phyloP scores from a whole-genome alignment of 2,888 invertebrate genomes.

The Hypomecis punctinalis region DNA sequence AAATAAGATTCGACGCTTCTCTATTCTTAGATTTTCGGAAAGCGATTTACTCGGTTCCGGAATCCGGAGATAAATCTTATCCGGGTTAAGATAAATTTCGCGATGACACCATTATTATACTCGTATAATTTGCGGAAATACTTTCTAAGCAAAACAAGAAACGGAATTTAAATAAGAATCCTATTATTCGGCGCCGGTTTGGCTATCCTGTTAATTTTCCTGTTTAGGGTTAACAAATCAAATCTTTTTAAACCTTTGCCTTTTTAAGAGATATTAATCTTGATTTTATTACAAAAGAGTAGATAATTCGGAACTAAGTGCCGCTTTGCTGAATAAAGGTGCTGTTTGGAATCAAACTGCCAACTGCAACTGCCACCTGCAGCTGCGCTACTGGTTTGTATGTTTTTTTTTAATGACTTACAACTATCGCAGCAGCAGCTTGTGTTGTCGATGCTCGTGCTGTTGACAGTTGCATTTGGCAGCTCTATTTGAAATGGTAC shows the following conservation, averaged over 20 bases:
- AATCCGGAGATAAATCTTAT: slow-evolving; percentile 45
- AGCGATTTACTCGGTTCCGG: slow-evolving; percentile 42
- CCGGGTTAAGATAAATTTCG: slow-evolving; percentile 43
- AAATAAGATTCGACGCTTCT: slow-evolving; percentile 25
- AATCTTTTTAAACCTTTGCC: slow-evolving; percentile 6
- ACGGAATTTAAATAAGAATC: slow-evolving; percentile 31
- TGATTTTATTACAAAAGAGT: no score
- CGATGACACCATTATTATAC: slow-evolving; percentile 40
- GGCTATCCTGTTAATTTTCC: slow-evolving; percentile 16
- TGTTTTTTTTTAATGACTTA: no score
- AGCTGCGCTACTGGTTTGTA: no score
- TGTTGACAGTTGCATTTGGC: no score
- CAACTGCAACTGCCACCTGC: no score
- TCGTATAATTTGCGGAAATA: slow-evolving; percentile 37
- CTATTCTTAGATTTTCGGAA: slow-evolving; percentile 32
- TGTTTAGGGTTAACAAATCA: slow-evolving; percentile 23
- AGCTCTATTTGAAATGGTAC: no score
- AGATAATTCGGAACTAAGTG: no score
- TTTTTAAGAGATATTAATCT: not conserved
- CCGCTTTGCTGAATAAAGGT: no score
- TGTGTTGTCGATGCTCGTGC: no score
- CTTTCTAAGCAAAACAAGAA: slow-evolving; percentile 22
- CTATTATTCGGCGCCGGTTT: slow-evolving; percentile 17
- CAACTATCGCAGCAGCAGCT: no score
- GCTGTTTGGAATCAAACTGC: no score